Base-by-base conservation (phyloP, 1,140 invertebrate genomes). In the Maniola jurtina region DNA sequence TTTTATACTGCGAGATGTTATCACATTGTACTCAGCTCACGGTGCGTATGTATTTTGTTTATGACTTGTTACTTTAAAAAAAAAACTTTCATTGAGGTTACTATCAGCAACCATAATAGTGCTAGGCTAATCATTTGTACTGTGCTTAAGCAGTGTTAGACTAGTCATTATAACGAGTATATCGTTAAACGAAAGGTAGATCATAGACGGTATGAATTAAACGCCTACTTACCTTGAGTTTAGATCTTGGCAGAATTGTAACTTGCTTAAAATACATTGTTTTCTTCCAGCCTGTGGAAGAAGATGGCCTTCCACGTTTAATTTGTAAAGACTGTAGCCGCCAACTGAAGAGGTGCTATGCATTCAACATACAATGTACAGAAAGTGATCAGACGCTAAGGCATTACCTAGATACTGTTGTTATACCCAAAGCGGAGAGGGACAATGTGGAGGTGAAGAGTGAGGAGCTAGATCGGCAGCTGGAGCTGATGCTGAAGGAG, bases 291-390 rank as follows among this genome's bases (percentile, higher is more conserved):
- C 86, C 82, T 33, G 56, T 47, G 13, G 56, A 75, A 76, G 80
- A 80, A 16, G 88, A 90, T 68, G 79, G 84, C 61, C 55, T 90
- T 40, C 88, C 88, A 8, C 75, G 73, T 25, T 66, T 77, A 56
- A 88, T 90, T 34, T 90, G 88, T 56, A 90, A 88, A 64, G 80
- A 86, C 35, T 90, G 88, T 57, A 70, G 68, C 45, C 72, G 78
- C 13, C 81, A 86, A 55, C 70, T 90, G 7, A 88, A 86, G 74
- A 65, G 76, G 64, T 66, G 75, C n/a, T 88, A 84, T 50, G 52
- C 76, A 9, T 88, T 90, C 61, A 83, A 79, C 42, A 62, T 76
- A 55, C 84, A 82, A 71, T 88, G 88, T 70, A 78, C 81, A 16
- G 71, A 77, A 40, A 88, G 83, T 71, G 81, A 88, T 7, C 71